A percentile compares a stretch with the other conserved stretches of the same genome.
Evolutionary conservation across 2,797 vertebrate genomes (phyloP).

Genomic region (Enteromius afrohamiltoni): DNA sequence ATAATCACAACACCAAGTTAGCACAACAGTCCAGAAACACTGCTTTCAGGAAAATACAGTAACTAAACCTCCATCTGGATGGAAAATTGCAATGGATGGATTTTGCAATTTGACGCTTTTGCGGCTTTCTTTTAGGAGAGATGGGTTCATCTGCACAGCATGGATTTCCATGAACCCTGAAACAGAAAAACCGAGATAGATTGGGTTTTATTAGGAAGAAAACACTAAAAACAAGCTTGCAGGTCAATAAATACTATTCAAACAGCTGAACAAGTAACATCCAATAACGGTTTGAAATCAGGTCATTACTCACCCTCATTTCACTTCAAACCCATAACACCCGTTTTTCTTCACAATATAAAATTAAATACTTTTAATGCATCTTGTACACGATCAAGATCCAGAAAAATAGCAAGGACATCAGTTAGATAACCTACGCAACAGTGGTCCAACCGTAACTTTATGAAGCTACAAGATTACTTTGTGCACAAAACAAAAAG

Average conservation of each 20-base stretch:
- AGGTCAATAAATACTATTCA: background rate
- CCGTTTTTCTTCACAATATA: background rate
- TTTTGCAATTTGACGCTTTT: background rate
- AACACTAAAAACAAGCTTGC: background rate
- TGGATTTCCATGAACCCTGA: background rate
- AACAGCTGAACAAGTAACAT: background rate
- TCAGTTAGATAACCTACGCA: too few relatives aligned
- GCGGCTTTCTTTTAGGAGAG: background rate
- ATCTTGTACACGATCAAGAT: background rate
- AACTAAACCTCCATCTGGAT: background rate
- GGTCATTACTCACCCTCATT: background rate
- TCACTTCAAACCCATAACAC: background rate
- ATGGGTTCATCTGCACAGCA: background rate
- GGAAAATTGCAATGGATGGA: background rate
- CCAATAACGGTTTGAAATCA: too few relatives aligned
- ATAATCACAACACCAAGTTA: background rate
- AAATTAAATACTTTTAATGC: background rate
- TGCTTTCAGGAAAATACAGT: background rate
- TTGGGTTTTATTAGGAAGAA: background rate
- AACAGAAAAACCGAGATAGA: background rate
- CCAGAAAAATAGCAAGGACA: background rate
- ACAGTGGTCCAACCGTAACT: background rate
- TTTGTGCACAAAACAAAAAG: background rate
- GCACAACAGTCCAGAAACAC: background rate
- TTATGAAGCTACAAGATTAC: background rate